Evolutionary conservation across 2,113 vertebrate species (phyloP), one percentile per base, ranked within the genome.

Genomic region (Rhinolophus ferrumequinum): DNA sequence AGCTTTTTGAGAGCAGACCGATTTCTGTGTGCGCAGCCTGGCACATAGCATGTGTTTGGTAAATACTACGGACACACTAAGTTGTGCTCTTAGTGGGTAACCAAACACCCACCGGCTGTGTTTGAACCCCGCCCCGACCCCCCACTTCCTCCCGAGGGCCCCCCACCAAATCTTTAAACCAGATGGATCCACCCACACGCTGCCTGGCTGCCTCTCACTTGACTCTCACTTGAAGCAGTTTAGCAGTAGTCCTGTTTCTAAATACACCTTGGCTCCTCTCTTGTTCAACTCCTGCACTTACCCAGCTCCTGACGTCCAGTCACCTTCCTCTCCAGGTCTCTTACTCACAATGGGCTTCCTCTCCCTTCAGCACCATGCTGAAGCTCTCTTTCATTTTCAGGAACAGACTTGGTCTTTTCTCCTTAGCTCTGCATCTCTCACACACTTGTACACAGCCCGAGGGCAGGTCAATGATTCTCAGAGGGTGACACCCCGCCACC

Each of bases 51-150:
- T 52, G 62, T 44, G 10, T 47, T 89, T 62, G 33, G 26, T 66
- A 62, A 80, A 35, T n/a, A 52, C 50, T 44, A n/a, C 8, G 14
- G 69, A 35, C 44, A 47, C 38, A 5, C 18, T 0, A 5, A 77
- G 28, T 12, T 66, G 24, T 69, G 35, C 4, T 75, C 73, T 52
- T 47, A 21, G 2, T 4, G 5, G 44, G 28, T 9, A 83, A 38
- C 62, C 38, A 35, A 77, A 75, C 5, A 2, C 4, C 0, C 19
- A 1, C 60, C 11, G 33, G 33, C 87, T 70, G 18, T 14, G 24
- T 47, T 47, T 56, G 19, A 2, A 0, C 16, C 8, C 66, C 2
- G 0, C 18, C 2, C 56, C 3, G 0, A 18, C 6, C 30, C 11
- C 9, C 54, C 18, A 12, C 19, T 7, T 11, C 47, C 47, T 11